These are phyloP conservation scores for Anolis sagrei DNA, from an alignment of 2,113 vertebrate species.

Conservation along the genomic window DNA sequence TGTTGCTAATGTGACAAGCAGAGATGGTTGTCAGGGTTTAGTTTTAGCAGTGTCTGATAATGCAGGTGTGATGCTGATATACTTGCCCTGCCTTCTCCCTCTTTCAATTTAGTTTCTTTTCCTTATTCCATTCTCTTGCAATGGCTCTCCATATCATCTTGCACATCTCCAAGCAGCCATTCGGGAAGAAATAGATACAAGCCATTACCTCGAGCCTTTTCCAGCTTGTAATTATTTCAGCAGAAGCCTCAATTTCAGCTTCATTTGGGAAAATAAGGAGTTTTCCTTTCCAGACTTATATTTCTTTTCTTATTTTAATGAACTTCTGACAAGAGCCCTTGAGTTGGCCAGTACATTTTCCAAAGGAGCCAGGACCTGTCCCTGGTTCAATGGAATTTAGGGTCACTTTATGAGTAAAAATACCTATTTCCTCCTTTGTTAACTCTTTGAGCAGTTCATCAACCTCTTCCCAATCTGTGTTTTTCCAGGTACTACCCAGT, in stretches of 20 bases:
- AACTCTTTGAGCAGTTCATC: background rate
- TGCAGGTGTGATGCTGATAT: no score
- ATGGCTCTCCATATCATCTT: background rate
- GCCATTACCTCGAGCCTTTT: background rate
- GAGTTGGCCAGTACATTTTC: no score
- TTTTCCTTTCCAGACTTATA: background rate
- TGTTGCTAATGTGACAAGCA: no score
- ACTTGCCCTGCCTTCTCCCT: no score
- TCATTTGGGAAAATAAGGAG: background rate
- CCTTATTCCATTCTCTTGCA: background rate
- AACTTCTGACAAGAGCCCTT: conserved; percentile 51
- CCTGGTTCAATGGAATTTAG: no score
- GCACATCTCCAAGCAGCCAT: background rate
- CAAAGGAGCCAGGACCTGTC: no score
- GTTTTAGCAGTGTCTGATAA: no score
- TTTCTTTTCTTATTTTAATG: background rate
- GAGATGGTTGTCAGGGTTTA: no score
- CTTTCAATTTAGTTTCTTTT: no score
- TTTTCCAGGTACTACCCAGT: conserved; percentile 91
- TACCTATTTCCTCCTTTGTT: no score
- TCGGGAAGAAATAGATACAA: background rate
- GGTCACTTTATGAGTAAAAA: no score
- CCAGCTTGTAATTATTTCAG: background rate
- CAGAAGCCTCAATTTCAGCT: conserved; percentile 20
- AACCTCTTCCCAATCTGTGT: conserved; percentile 17